A percentile compares a stretch with the other conserved stretches of the same genome.
These are phyloP conservation scores for Dreissena rostriformis DNA, from an alignment of 1,140 invertebrate species.

Conservation along the genomic window DNA sequence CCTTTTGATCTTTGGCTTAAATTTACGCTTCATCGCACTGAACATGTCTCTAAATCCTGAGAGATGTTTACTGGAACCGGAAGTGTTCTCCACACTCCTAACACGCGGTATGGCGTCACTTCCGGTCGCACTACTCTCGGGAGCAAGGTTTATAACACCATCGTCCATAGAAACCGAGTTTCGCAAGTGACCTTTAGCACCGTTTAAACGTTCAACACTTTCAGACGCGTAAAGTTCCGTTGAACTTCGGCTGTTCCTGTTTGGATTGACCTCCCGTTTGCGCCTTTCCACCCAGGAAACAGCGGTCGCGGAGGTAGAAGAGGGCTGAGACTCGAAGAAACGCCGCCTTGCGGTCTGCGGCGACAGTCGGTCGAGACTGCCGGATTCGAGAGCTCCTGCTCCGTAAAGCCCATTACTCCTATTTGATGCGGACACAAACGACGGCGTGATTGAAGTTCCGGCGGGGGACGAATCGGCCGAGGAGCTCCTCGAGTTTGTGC, in stretches of 20 bases:
- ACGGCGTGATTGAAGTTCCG: conserved; percentile 16
- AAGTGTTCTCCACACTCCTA: conserved; percentile 32
- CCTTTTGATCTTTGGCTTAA: conserved; percentile 50
- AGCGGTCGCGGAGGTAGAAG: conserved; percentile 15
- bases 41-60: conserved; percentile 50
- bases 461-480: conserved; percentile 26
- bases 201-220: conserved; percentile 22
- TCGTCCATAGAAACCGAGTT: conserved; percentile 54
- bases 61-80: conserved; percentile 29
- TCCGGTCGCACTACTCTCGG: neutral
- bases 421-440: neutral
- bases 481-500: conserved; percentile 12
- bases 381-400: conserved; percentile 18
- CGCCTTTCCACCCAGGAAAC: conserved; percentile 67
- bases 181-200: conserved; percentile 25
- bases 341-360: conserved; percentile 64
- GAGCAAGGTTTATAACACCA: conserved; percentile 15
- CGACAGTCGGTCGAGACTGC: conserved; percentile 60
- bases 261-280: conserved; percentile 26
- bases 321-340: conserved; percentile 66
- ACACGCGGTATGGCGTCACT: neutral
- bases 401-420: neutral
- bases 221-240: conserved; percentile 35
- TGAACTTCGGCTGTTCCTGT: conserved; percentile 50
- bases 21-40: conserved; percentile 38